phyloP scores from a whole-genome alignment of 2,888 invertebrate species.

The Oithona nana region DNA sequence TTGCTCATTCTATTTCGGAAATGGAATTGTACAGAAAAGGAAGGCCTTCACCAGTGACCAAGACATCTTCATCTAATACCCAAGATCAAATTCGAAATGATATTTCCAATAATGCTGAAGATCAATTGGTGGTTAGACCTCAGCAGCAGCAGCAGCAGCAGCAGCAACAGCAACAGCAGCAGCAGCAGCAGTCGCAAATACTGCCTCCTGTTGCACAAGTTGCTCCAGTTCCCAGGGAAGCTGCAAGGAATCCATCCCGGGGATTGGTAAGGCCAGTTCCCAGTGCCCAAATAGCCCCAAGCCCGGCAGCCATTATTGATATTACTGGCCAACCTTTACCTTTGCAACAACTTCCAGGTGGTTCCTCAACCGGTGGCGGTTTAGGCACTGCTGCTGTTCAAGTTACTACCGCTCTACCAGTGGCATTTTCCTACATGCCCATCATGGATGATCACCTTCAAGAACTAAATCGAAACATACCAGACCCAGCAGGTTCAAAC shows the following conservation, averaged over 20 bases:
- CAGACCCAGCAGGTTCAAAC: neutral
- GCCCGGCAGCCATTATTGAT: neutral
- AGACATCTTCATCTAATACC: constrained; percentile 11
- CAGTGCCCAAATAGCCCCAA: neutral
- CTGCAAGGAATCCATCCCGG: neutral
- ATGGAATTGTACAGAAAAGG: constrained; percentile 44
- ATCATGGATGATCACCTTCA: constrained; percentile 4
- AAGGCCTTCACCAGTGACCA: constrained; percentile 14
- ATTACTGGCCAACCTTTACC: neutral
- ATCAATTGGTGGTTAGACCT: neutral
- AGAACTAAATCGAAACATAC: neutral
- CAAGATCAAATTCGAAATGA: neutral
- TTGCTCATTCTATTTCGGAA: constrained; percentile 79
- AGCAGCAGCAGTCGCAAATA: neutral
- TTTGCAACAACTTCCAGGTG: neutral
- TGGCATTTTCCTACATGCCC: neutral
- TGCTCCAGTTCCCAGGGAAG: constrained; percentile 4
- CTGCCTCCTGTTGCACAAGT: constrained; percentile 15
- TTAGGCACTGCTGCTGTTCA: neutral
- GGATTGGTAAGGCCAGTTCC: neutral
- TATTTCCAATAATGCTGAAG: neutral
- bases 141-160: neutral
- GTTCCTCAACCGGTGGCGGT: neutral
- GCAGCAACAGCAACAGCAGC: too few species aligned
- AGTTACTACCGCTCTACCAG: constrained; percentile 7